These are phyloP conservation scores for zebrafish (Danio rerio) DNA, from an alignment of 2,113 vertebrate species.

Conservation along the genomic window DNA sequence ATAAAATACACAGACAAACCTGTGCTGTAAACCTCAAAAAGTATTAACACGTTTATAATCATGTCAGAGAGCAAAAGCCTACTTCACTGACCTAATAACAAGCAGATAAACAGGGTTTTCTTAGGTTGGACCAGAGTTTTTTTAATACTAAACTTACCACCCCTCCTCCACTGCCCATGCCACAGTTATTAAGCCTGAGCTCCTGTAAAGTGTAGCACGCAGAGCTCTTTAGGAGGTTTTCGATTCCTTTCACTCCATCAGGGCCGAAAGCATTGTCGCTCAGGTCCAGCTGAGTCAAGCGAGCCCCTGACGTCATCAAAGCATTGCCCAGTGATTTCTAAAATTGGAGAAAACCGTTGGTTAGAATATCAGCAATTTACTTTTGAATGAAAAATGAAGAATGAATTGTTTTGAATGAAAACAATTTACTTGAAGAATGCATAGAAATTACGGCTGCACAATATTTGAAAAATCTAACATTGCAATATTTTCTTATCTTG, in stretches of 20 bases:
- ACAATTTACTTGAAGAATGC: no score
- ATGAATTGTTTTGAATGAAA: no score
- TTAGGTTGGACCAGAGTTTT: not conserved
- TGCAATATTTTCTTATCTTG: no score
- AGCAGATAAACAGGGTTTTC: not conserved
- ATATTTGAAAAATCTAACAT: no score
- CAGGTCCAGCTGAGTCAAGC: constrained; percentile 89
- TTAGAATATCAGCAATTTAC: not conserved
- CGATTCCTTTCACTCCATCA: constrained; percentile 92
- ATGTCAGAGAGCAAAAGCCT: no score
- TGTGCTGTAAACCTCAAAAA: not conserved
- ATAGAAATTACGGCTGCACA: not conserved
- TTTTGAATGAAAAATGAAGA: no score
- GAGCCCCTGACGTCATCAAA: constrained; percentile 86
- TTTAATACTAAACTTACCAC: constrained; percentile 76
- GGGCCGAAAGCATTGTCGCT: constrained; percentile 98
- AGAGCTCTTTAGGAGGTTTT: constrained; percentile 87
- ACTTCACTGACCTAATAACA: not conserved
- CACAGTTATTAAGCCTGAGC: constrained; percentile 95
- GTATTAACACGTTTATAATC: not conserved
- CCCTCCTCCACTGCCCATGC: constrained; percentile 95
- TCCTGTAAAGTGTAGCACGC: constrained; percentile 88
- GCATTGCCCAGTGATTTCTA: constrained; percentile 91
- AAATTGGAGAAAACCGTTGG: not conserved
- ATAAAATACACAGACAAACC: not conserved